Evolutionary conservation across 2,113 vertebrate genomes (phyloP), one percentile per base, ranked within the genome.

Genomic region (Sorex fumeus): DNA sequence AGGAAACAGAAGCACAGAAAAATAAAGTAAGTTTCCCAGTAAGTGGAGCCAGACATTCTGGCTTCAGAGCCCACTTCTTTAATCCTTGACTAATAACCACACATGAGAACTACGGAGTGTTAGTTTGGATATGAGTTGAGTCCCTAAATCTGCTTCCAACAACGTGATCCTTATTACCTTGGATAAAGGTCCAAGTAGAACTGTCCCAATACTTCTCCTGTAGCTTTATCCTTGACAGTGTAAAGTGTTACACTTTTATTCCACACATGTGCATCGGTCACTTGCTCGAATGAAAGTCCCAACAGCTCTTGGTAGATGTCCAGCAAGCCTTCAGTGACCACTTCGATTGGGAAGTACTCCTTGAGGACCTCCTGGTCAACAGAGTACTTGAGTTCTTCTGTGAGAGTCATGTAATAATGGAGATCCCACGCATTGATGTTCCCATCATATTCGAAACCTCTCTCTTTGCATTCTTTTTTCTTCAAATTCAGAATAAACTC

Each of bases 121-220:
- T 88, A 80, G 87, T 30, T 43, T 77, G 32, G 64, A 11, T 19
- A 50, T 11, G 4, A 50, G 32, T 0, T 67, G 23, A 72, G 77
- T 77, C 67, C 69, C 87, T 67, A 75, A 15, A 6, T 16, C 87
- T 21, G 18, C 66, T 47, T 90, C 62, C 62, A 91, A 32, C 57
- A 76, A 18, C 2, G 7, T 21, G 25, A 25, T 64, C 25, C 47
- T 80, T 25, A 64, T 93, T 98, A 99, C 99, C 99, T 99, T 87
- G 99, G 98, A 90, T 99, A 98, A 50, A 99, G 96, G 97, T 99
- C 99, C 97, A 99, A 93, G 97, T 99, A 99, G 97, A 99, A 99
- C 95, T 98, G 99, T 3, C 99, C 99, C 62, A 99, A 94, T 64
- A 98, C 97, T 95, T 99, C 98, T 91, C 98, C 98, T 0, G 98